Conservation (phyloP, 2,888 invertebrate species). For the Cephus spinipes region DNA sequence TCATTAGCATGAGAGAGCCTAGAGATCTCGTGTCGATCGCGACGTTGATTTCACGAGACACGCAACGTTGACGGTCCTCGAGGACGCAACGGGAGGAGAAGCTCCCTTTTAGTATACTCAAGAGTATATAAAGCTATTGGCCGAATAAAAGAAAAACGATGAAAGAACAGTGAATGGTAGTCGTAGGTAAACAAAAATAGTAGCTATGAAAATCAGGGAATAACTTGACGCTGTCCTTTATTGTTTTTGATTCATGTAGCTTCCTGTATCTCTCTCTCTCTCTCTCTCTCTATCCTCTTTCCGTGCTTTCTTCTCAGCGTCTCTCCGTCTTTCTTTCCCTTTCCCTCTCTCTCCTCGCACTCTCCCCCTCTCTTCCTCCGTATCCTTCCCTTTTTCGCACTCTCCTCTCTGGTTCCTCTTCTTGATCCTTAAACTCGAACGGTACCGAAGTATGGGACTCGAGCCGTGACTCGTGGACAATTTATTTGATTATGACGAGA, state of each 20-base stretch:
- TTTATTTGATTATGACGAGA: neutral
- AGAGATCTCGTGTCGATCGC: neutral
- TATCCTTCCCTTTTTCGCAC: too few relatives aligned
- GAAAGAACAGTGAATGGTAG: neutral
- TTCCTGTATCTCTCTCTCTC: neutral
- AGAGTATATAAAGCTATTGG: too few relatives aligned
- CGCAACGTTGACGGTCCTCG: neutral
- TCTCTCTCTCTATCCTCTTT: constrained; percentile 4
- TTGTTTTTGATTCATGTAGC: neutral
- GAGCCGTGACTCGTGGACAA: neutral
- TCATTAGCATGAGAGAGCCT: neutral
- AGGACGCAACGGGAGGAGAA: neutral
- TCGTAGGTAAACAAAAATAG: neutral
- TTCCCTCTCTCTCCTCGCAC: constrained; percentile 14
- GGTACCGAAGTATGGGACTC: neutral
- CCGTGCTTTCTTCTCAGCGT: neutral
- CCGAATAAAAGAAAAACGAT: neutral
- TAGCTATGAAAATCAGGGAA: neutral
- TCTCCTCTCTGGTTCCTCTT: neutral
- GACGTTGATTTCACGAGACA: neutral
- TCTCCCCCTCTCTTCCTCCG: too few relatives aligned
- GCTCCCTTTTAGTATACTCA: too few relatives aligned
- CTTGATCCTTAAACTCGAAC: neutral
- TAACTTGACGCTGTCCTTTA: neutral
- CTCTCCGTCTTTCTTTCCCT: constrained; percentile 1